These are phyloP conservation scores for Spisula subtruncata DNA, from an alignment of 2,888 invertebrate genomes.

Conservation along the genomic window DNA sequence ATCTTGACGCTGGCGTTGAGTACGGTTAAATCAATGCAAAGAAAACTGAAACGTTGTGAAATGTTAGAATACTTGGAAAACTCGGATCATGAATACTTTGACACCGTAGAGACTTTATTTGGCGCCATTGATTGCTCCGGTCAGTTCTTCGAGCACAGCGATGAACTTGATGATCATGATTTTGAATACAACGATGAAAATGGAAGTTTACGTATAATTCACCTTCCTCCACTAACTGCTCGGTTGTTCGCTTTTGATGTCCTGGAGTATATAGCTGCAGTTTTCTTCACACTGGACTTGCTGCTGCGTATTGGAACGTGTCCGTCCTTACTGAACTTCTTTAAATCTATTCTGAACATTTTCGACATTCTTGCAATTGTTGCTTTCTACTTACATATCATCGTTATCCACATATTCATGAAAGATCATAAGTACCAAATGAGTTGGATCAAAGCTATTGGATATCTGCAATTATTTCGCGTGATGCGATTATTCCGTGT, in stretches of 20 bases:
- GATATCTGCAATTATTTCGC: conserved; percentile 50
- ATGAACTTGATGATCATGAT: neutral
- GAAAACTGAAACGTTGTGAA: conserved; percentile 35
- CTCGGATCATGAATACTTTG: conserved; percentile 13
- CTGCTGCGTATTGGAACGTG: conserved; percentile 37
- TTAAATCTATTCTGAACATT: conserved; percentile 42
- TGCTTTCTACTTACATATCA: conserved; percentile 38
- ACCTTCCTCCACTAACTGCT: conserved; percentile 27
- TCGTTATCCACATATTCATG: neutral
- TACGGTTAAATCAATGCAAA: conserved; percentile 33
- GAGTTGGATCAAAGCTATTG: conserved; percentile 48
- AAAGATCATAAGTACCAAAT: conserved; percentile 44
- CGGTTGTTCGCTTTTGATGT: conserved; percentile 27
- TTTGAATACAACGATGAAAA: neutral
- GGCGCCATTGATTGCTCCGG: conserved; percentile 14
- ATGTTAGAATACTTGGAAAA: conserved; percentile 42
- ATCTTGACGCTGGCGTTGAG: conserved; percentile 37
- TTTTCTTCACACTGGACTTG: conserved; percentile 54
- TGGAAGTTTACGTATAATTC: neutral
- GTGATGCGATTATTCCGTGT: conserved; percentile 51
- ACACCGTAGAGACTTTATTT: neutral
- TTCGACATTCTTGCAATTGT: conserved; percentile 47
- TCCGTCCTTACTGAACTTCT: conserved; percentile 37
- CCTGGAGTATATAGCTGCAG: conserved; percentile 38
- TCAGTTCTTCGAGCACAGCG: neutral